These are phyloP conservation scores for Glyptemys insculpta DNA, from an alignment of 2,797 vertebrate genomes.

Conservation along the genomic window DNA sequence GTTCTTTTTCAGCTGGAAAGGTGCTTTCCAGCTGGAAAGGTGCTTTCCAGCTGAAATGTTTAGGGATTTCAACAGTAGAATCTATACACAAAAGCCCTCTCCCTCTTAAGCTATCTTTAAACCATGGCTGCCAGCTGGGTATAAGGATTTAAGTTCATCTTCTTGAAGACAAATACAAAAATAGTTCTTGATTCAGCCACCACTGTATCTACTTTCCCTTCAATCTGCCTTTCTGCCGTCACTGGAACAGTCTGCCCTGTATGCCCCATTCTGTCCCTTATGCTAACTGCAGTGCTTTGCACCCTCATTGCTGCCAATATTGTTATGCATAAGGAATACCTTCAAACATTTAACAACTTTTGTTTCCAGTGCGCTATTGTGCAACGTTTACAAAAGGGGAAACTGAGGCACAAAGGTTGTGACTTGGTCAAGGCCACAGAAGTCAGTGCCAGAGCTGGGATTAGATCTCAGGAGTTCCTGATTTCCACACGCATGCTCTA, in stretches of 20 bases:
- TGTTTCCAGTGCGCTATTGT: neutral
- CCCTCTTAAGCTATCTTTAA: constrained; percentile 6
- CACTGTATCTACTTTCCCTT: neutral
- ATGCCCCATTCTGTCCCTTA: neutral
- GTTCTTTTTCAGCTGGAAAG: neutral
- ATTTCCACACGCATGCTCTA: neutral
- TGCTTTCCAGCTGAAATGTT: constrained; percentile 17
- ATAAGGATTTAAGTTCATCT: fast-evolving
- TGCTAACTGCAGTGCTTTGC: neutral
- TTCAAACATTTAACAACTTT: neutral
- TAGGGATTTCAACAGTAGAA: constrained; percentile 1
- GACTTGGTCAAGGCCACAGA: neutral
- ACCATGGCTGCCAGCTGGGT: neutral
- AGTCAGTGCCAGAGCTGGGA: neutral
- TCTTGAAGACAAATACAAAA: neutral
- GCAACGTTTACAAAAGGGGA: neutral
- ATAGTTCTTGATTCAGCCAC: neutral
- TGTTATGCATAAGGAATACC: neutral
- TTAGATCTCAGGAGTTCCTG: neutral
- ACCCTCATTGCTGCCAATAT: neutral
- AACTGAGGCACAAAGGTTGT: neutral
- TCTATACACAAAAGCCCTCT: neutral
- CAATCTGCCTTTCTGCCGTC: constrained; percentile 18
- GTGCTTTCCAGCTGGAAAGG: constrained; percentile 21
- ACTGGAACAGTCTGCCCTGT: neutral